phyloP scores from a whole-genome alignment of 2,113 vertebrate genomes.

The Lophochroa leadbeateri region DNA sequence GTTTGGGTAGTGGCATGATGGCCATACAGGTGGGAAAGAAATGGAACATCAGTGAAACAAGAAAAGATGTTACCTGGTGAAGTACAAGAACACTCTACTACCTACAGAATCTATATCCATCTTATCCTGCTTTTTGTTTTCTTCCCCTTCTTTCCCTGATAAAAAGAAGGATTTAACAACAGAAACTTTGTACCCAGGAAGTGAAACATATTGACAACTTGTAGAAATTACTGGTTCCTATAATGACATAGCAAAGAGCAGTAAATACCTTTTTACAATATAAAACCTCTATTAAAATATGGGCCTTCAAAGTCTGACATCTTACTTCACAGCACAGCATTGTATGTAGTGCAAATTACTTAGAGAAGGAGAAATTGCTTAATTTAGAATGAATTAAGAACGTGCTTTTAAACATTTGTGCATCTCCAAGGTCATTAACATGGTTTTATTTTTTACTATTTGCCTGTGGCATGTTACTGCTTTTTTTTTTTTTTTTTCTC shows the following conservation, averaged over 20 bases:
- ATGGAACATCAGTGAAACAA: background rate
- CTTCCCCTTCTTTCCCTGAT: background rate
- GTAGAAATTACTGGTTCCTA: slow-evolving; percentile 17
- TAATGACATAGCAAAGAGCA: slow-evolving; percentile 40
- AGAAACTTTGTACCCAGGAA: background rate
- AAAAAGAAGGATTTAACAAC: background rate
- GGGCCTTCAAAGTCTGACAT: background rate
- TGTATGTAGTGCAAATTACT: background rate
- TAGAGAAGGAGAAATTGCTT: background rate
- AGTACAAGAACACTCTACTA: background rate
- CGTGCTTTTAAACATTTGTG: background rate
- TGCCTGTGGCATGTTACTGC: background rate
- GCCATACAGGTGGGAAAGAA: background rate
- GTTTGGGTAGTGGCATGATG: slow-evolving; percentile 7
- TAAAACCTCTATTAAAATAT: slow-evolving; percentile 46
- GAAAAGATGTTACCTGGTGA: background rate
- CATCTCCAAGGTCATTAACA: slow-evolving; percentile 21
- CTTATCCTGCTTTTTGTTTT: background rate
- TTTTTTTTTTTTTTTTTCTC: background rate
- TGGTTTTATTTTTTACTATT: slow-evolving; percentile 20
- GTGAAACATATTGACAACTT: slow-evolving; percentile 11
- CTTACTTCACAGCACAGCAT: background rate
- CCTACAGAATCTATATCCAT: background rate
- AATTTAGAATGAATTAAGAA: slow-evolving; percentile 31
- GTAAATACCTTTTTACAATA: slow-evolving; percentile 18